phyloP scores from a whole-genome alignment of 2,888 invertebrate species.

The Hoplodrina ambigua region DNA sequence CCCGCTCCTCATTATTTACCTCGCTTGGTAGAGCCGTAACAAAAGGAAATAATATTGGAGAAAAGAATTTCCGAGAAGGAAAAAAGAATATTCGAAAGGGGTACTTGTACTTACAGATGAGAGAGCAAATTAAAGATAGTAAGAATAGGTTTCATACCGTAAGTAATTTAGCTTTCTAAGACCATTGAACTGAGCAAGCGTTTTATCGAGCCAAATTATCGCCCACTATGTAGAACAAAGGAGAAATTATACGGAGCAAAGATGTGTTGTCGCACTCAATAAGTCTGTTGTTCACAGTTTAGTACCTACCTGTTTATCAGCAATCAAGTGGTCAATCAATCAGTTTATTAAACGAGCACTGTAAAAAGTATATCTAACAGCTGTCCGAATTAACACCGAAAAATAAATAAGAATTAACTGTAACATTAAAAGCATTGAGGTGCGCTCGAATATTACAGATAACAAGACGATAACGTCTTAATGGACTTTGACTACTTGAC shows the following conservation, averaged over 20 bases:
- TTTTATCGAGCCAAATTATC: slow-evolving; percentile 45
- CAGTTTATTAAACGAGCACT: slow-evolving; percentile 50
- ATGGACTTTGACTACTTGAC: slow-evolving; percentile 67
- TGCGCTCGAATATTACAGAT: slow-evolving; percentile 71
- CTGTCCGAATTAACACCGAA: slow-evolving; percentile 52
- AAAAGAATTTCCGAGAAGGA: slow-evolving; percentile 30
- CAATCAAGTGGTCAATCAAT: slow-evolving; percentile 50
- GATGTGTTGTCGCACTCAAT: slow-evolving; percentile 16
- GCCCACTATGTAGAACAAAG: slow-evolving; percentile 36
- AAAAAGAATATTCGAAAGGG: slow-evolving; percentile 40
- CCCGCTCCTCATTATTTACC: slow-evolving; percentile 51
- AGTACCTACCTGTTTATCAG: slow-evolving; percentile 39
- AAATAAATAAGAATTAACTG: slow-evolving; percentile 52
- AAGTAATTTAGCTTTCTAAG: slow-evolving; percentile 38
- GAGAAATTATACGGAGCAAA: slow-evolving; percentile 31
- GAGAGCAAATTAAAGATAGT: slow-evolving; percentile 44
- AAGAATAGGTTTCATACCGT: slow-evolving; percentile 26
- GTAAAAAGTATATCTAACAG: slow-evolving; percentile 48
- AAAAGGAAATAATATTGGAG: slow-evolving; percentile 45
- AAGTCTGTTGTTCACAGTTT: slow-evolving; percentile 43
- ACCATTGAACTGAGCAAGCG: slow-evolving; percentile 45
- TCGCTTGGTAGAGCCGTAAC: slow-evolving; percentile 42
- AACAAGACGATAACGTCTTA: slow-evolving; percentile 75
- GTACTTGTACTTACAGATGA: slow-evolving; percentile 35
- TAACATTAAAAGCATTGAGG: slow-evolving; percentile 67